Evolutionary conservation across 2,888 invertebrate genomes (phyloP).

Genomic region (Polymixis lichenea): DNA sequence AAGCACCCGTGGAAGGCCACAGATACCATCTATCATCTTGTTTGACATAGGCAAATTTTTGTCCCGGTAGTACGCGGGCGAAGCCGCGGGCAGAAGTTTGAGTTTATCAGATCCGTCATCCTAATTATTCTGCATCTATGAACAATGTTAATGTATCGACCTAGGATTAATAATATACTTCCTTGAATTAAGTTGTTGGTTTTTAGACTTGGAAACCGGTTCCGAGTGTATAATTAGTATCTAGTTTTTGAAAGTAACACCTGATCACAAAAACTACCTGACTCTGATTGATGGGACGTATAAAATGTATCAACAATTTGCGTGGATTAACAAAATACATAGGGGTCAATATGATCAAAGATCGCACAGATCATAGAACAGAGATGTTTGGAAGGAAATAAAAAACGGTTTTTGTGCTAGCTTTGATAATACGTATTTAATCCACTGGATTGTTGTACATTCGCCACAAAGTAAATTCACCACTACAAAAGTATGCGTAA

Average conservation of each 20-base stretch:
- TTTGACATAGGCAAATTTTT: too few species aligned
- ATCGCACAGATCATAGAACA: not conserved
- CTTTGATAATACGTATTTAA: too few species aligned
- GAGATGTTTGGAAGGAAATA: too few species aligned
- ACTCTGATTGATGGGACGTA: not conserved
- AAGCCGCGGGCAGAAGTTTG: not conserved
- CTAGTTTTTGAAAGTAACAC: slow-evolving; percentile 4
- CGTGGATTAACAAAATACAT: not conserved
- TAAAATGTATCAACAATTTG: not conserved
- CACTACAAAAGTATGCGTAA: too few species aligned
- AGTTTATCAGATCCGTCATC: not conserved
- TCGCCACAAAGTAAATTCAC: too few species aligned
- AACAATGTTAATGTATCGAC: not conserved
- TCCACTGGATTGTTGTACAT: too few species aligned
- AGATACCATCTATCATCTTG: too few species aligned
- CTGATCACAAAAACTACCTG: not conserved
- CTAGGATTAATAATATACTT: slow-evolving; percentile 2
- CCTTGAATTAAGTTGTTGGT: not conserved
- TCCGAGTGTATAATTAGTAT: slow-evolving; percentile 5
- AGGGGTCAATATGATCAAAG: not conserved
- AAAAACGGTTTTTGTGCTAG: too few species aligned
- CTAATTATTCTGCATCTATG: slow-evolving; percentile 5
- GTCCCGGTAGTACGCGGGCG: too few species aligned
- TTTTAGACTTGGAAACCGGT: not conserved
- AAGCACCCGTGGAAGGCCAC: too few species aligned